Conservation (phyloP, 2,113 vertebrate species). For the Benitochromis conjunctus region DNA sequence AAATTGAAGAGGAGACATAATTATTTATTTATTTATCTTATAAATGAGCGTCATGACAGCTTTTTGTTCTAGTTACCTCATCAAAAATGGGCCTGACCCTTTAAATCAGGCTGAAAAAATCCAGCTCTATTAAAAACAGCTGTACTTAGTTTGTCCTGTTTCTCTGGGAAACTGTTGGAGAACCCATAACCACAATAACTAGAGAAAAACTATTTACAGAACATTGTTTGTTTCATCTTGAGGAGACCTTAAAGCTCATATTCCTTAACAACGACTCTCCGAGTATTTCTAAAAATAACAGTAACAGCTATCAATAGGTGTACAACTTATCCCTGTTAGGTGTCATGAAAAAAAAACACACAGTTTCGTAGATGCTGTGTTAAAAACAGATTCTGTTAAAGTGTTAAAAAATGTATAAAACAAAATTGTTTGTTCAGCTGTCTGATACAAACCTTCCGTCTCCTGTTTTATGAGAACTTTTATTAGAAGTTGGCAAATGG, state of each 20-base stretch:
- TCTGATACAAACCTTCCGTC: not conserved
- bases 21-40: not conserved
- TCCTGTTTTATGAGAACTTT: slow-evolving; percentile 25
- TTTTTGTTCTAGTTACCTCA: not conserved
- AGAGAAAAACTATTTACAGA: not conserved
- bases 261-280: not conserved
- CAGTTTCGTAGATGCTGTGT: not conserved
- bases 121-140: not conserved
- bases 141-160: not conserved
- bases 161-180: not conserved
- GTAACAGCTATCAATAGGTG: not conserved
- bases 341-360: not conserved
- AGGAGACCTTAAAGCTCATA: not conserved
- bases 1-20: not conserved
- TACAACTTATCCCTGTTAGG: not conserved
- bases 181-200: not conserved
- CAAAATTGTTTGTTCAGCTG: not conserved
- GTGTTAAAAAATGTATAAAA: not conserved
- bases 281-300: not conserved
- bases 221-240: not conserved
- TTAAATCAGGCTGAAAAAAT: not conserved
- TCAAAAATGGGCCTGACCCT: not conserved
- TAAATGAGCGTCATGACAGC: not conserved
- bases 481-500: not conserved
- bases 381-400: rapidly evolving